Evolutionary conservation across 2,113 vertebrate genomes (phyloP).

Genomic region (Sinosuthora webbiana): DNA sequence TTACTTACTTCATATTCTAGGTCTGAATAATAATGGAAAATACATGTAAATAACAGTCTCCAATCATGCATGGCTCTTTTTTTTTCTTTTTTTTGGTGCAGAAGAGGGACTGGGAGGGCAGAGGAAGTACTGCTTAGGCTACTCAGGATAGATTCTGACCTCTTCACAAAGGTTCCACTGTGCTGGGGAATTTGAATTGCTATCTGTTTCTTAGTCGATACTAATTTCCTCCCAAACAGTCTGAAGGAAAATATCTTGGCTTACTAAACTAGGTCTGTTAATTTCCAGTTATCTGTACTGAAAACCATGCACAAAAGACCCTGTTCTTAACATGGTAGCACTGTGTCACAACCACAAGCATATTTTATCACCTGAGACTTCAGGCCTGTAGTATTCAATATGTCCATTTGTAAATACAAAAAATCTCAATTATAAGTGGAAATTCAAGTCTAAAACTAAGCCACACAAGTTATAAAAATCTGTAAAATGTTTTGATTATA

Average conservation of each 20-base stretch:
- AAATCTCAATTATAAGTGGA: neutral
- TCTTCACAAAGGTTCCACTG: conserved; percentile 29
- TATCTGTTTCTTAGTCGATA: conserved; percentile 20
- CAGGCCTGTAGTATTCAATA: neutral
- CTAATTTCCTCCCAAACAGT: neutral
- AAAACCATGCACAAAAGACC: conserved; percentile 4
- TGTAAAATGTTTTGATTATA: neutral
- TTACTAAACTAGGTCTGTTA: neutral
- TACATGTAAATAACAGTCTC: neutral
- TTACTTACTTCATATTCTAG: neutral
- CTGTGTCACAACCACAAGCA: neutral
- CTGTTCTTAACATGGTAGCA: neutral
- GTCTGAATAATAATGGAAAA: neutral
- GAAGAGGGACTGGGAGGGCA: neutral
- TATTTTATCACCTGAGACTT: conserved; percentile 22
- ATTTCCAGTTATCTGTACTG: neutral
- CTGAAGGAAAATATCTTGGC: conserved; percentile 2
- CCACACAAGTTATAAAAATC: neutral
- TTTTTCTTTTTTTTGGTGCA: neutral
- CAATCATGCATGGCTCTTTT: neutral
- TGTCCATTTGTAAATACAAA: neutral
- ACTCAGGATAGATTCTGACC: neutral
- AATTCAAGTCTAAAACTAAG: neutral
- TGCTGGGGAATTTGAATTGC: conserved; percentile 27
- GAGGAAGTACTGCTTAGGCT: neutral